Base-by-base conservation (phyloP, 2,888 invertebrate genomes). In the Punctoribates punctum region DNA sequence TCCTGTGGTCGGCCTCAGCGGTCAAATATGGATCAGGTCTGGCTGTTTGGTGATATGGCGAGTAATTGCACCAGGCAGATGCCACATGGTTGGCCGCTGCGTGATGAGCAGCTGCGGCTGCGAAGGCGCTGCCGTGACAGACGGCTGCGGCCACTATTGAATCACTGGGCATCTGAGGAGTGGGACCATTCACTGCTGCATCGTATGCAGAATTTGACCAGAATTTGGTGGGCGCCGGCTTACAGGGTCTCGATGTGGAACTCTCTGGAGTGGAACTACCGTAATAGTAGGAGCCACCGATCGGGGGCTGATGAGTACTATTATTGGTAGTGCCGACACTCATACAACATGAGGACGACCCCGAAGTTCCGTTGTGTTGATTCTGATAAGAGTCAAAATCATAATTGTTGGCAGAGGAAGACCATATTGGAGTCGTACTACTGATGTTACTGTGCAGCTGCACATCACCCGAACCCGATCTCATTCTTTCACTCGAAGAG, bases 1-100 rank as follows among this genome's bases (percentile, higher is more conserved):
- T 20, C 13, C 75, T 46, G n/a, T 27, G 75, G 34, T 75, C 75
- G n/a, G 65, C 23, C 27, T 75, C 67, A n/a, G n/a, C 75, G 20
- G 67, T 54, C 15, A 73, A 72, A n/a, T 75, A 72, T 3, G 72
- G 75, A 51, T 75, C 73, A 62, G 46, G 17, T 57, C 42, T 46
- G 4, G 27, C 23, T n/a, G 75, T 29, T 25, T 72, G 46, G 17
- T 62, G 57, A 67, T 79, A 79, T 17, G 79, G 78, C 13, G 80
- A 77, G 54, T 79, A 79, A 27, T 79, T 78, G 73, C 79, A 80
- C 80, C 80, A 80, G 13, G 80, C 75, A 9, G 62, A 25, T 11
- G 75, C 75, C 5, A 75, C 57, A 65, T 75, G 75, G 29, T 75
- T 75, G 42, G 67, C 75, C 34, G 74, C 74, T 4, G 75, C 75